Conservation (phyloP, 2,113 vertebrate genomes). For the Centropus bengalensis region DNA sequence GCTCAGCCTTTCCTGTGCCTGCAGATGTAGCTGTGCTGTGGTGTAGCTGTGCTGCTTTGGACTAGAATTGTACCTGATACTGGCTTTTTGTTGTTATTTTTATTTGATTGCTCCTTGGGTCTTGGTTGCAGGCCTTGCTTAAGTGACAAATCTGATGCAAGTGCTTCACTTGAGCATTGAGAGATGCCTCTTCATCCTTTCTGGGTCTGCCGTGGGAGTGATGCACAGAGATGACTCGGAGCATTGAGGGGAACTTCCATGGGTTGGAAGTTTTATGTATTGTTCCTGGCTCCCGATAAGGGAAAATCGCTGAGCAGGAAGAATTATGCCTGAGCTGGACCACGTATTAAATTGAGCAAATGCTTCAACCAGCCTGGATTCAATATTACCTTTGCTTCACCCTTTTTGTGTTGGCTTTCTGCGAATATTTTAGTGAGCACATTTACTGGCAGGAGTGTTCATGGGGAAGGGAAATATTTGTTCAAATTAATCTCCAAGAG, state of each 20-base stretch:
- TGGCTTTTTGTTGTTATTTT: not conserved
- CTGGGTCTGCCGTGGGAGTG: accelerated
- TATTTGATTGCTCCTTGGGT: not conserved
- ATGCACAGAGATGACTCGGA: not conserved
- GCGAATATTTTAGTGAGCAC: not conserved
- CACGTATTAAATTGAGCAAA: not conserved
- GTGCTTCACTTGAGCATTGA: too few relatives aligned
- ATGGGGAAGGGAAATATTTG: constrained; percentile 22
- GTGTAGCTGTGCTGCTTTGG: accelerated
- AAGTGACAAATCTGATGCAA: not conserved
- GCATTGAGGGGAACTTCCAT: not conserved
- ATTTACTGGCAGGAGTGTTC: not conserved
- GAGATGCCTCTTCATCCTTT: not conserved
- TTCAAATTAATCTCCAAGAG: constrained; percentile 10
- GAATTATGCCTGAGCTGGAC: not conserved
- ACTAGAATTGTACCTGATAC: not conserved
- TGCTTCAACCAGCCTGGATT: not conserved
- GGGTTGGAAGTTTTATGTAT: not conserved
- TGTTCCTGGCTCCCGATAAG: accelerated
- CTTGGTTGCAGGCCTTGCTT: not conserved
- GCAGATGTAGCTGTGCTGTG: accelerated
- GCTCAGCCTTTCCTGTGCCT: not conserved
- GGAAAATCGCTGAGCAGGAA: not conserved
- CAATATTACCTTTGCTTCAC: not conserved
- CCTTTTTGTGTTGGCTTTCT: not conserved